These are phyloP conservation scores for Acromyrmex echinatior DNA, from an alignment of 1,140 invertebrate genomes.

Conservation along the genomic window DNA sequence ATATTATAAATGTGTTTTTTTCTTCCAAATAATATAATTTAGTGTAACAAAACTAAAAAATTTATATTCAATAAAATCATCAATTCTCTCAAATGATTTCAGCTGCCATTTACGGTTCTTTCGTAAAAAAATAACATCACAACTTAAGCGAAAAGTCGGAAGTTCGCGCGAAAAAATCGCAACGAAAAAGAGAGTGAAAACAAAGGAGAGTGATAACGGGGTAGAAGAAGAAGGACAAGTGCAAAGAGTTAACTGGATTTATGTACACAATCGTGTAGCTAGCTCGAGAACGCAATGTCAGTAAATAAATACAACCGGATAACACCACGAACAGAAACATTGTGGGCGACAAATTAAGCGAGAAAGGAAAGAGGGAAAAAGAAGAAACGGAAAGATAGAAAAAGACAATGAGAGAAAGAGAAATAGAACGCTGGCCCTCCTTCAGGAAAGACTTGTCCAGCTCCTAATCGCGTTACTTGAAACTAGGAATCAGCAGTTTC, in stretches of 20 bases:
- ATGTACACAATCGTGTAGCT: constrained; percentile 80
- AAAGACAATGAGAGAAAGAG: constrained; percentile 31
- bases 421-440: constrained; percentile 56
- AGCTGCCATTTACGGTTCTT: not conserved
- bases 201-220: constrained; percentile 16
- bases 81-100: not conserved
- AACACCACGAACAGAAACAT: constrained; percentile 62
- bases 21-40: no score
- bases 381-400: constrained; percentile 6
- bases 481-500: not conserved
- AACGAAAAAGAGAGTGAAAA: constrained; percentile 26
- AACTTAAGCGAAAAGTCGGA: constrained; percentile 42
- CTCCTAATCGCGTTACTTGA: constrained; percentile 77
- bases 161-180: constrained; percentile 48
- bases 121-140: constrained; percentile 42
- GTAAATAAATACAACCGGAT: constrained; percentile 81
- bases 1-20: no score
- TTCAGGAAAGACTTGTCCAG: constrained; percentile 77
- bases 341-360: constrained; percentile 19
- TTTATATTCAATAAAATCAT: no score
- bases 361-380: not conserved
- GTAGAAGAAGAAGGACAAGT: constrained; percentile 37
- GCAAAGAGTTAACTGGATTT: constrained; percentile 78
- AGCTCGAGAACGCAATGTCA: constrained; percentile 80
- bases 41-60: no score